phyloP scores from a whole-genome alignment of 2,888 invertebrate species.

The Nemotelus pantherinus region DNA sequence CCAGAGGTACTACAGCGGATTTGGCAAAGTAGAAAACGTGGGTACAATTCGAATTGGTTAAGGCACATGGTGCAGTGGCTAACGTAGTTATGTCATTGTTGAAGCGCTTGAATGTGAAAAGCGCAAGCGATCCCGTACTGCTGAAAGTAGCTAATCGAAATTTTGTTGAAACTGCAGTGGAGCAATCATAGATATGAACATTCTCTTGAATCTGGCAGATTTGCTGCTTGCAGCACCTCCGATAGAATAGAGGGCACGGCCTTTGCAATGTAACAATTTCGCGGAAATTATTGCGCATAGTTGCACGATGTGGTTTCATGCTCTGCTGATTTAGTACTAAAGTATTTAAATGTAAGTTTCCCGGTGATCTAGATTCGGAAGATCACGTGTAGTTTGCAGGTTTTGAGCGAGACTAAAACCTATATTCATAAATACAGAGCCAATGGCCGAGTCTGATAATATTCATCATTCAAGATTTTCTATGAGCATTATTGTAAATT shows the following conservation, averaged over 20 bases:
- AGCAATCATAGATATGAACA: background rate
- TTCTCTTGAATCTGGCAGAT: background rate
- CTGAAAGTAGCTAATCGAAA: background rate
- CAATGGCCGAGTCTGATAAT: too few relatives aligned
- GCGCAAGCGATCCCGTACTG: background rate
- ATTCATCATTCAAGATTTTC: too few relatives aligned
- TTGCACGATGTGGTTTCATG: constrained; percentile 17
- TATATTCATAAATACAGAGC: too few relatives aligned
- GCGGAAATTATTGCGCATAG: constrained; percentile 17
- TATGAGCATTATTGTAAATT: too few relatives aligned
- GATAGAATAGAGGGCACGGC: constrained; percentile 12
- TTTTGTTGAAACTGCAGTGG: constrained; percentile 6
- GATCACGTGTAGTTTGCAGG: constrained; percentile 6
- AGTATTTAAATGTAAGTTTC: constrained; percentile 14
- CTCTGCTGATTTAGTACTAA: background rate
- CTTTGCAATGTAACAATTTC: background rate
- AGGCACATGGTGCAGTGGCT: background rate
- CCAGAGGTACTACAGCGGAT: background rate
- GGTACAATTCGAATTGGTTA: constrained; percentile 15
- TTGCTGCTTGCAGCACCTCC: background rate
- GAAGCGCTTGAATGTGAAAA: constrained; percentile 9
- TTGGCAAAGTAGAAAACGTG: constrained; percentile 29
- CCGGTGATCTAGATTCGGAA: background rate
- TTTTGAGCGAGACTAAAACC: background rate
- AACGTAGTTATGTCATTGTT: constrained; percentile 22